A percentile compares a stretch with the other conserved stretches of the same genome.
Conservation (phyloP, 2,888 invertebrate species). For the Coelopa pilipes region DNA sequence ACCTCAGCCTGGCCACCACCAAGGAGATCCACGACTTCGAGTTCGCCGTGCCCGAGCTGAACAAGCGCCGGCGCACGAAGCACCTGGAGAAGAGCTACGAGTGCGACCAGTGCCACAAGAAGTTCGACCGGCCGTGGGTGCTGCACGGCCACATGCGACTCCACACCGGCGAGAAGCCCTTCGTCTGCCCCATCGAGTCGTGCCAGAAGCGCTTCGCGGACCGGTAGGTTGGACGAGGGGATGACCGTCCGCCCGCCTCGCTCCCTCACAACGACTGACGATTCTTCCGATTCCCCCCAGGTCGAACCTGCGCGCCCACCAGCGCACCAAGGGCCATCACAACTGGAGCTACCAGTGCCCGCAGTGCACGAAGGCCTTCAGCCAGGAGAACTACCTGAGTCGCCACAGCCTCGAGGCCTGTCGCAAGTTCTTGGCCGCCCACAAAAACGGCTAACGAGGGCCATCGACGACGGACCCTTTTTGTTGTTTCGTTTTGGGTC, state of each 20-base stretch:
- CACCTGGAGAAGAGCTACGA: constrained; percentile 50
- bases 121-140: constrained; percentile 78
- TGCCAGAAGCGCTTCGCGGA: constrained; percentile 77
- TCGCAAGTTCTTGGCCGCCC: constrained; percentile 68
- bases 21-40: constrained; percentile 43
- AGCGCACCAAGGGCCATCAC: constrained; percentile 77
- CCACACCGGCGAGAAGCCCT: constrained; percentile 78
- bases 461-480: not conserved
- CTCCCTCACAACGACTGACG: not conserved
- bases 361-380: constrained; percentile 77
- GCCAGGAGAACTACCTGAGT: constrained; percentile 74
- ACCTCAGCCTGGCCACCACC: constrained; percentile 23
- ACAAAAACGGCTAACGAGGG: constrained; percentile 41
- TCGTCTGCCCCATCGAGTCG: constrained; percentile 72
- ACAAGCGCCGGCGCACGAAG: constrained; percentile 47
- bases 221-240: constrained; percentile 67
- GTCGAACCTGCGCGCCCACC: constrained; percentile 78
- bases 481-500: constrained; percentile 2
- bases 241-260: no score
- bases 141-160: constrained; percentile 75
- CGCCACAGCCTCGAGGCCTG: constrained; percentile 75
- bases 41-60: constrained; percentile 44
- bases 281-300: constrained; percentile 59
- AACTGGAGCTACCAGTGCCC: constrained; percentile 76
- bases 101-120: constrained; percentile 70